Base-by-base conservation (phyloP, 2,888 invertebrate species). In the Pilophorus perplexus region DNA sequence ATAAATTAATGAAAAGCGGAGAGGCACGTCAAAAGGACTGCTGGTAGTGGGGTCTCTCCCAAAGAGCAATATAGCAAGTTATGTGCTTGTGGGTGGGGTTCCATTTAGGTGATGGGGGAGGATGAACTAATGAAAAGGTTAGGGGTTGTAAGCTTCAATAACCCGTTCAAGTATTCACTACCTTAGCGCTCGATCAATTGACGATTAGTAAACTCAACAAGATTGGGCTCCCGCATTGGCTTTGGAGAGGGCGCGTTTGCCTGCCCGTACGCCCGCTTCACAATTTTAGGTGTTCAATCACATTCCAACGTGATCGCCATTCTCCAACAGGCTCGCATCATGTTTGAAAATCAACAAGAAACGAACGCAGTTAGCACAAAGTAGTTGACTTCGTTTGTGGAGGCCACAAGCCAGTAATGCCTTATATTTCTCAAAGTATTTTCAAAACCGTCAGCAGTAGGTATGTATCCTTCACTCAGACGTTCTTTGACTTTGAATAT, bases 121-220 rank as follows among this genome's bases (percentile, higher is more conserved):
- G n/a, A n/a, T 18, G 37, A 37, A 55, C 55, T 55, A 55, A 55
- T 55, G 37, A 55, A 55, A 55, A 55, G 55, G 55, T 55, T 33
- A 23, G 37, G 55, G 38, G 55, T 55, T 55, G 55, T 55, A 37
- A 55, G 50, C 50, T 50, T 27, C 50, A 55, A 37, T 55, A 55
- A 55, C 55, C 55, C 55, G 55, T 55, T 55, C 55, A 55, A 55
- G 55, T 55, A 55, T 55, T 55, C 55, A 55, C 37, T 55, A 55
- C 55, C 55, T 55, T 23, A 33, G 18, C 23, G 33, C 55, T 55
- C 55, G 37, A 55, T 55, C 38, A 22, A 55, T 55, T 28, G 55
- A 1, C 55, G 55, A 55, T 55, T 55, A 55, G 55, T 55, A 20
- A 37, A 55, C 55, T 33, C 6, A 37, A 54, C 44, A 44, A 20